Conservation (phyloP, 2,888 invertebrate species). For the Machimus rusticus region DNA sequence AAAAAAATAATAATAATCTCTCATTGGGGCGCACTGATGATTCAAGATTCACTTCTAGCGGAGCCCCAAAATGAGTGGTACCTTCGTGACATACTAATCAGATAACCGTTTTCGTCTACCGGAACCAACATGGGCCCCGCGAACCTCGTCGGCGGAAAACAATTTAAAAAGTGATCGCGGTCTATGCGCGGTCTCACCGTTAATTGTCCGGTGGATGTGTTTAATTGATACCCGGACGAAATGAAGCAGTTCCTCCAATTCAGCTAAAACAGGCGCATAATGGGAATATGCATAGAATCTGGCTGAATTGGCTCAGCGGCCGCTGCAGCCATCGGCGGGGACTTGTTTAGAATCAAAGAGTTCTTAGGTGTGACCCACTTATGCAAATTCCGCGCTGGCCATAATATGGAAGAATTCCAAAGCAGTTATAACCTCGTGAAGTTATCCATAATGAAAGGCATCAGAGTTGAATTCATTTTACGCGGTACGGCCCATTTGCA, state of each 20-base stretch:
- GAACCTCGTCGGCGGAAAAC: constrained; percentile 1
- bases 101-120: constrained; percentile 41
- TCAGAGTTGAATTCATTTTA: neutral
- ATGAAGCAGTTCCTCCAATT: neutral
- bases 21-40: neutral
- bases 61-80: neutral
- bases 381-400: neutral
- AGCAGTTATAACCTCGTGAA: neutral
- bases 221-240: constrained; percentile 7
- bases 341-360: neutral
- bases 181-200: constrained; percentile 5
- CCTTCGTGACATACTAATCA: constrained; percentile 41
- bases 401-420: neutral
- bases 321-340: neutral
- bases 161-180: constrained; percentile 15
- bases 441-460: neutral
- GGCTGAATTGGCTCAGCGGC: neutral
- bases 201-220: constrained; percentile 7
- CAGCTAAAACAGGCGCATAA: neutral
- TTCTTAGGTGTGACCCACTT: neutral
- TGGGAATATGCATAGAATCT: neutral
- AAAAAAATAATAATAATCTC: constrained; percentile 27
- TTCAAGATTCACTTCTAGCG: constrained; percentile 11
- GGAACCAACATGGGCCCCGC: constrained; percentile 30
- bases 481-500: neutral